Evolutionary conservation across 2,797 vertebrate species (phyloP), one percentile per base, ranked within the genome.

Genomic region (Neosilurus mollespiculum): DNA sequence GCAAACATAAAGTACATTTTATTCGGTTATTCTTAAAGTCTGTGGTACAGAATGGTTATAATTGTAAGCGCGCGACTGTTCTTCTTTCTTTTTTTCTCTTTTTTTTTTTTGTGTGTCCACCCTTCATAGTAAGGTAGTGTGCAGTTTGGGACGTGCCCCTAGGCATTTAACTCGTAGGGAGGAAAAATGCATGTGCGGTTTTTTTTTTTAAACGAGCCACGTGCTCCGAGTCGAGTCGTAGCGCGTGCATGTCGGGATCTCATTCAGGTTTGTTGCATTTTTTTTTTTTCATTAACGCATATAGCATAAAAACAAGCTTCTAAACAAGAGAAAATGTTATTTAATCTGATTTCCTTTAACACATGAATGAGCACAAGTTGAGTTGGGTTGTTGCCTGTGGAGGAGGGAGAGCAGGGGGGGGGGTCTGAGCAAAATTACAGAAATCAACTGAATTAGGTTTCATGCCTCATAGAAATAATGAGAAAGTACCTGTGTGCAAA

Each of bases 241-340:
- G 37, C 56, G 80, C 67, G 37, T 26, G 80, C 34, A 9, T 54
- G 34, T 30, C n/a, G 12, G 22, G 78, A 16, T 80, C 64, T n/a
- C 64, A 4, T 51, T 72, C 80, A 81, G 69, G 80, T 81, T 69
- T 34, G 78, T 34, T 80, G 1, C 18, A 22, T 67, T 30, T 22
- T 16, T 22, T 56, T 2, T 56, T 34, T 22, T 37, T 49, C 10
- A 49, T n/a, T 3, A 51, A 51, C 37, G 4, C 10, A 22, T 1
- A 69, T 16, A 22, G 18, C 34, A 43, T 69, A 4, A 43, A 37
- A 30, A 30, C 1, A 30, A 30, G 30, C 1, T 30, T 30, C 30
- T 30, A 30, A 30, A 30, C 30, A 30, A 30, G 30, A 30, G 30
- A 30, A 30, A 30, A 30, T 30, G 30, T 30, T 30, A 30, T 30